Percentiles rank a stretch among this genome's conserved stretches.
Conservation (phyloP, 2,888 invertebrate species). For the Cataglyphis rosenhaueri region DNA sequence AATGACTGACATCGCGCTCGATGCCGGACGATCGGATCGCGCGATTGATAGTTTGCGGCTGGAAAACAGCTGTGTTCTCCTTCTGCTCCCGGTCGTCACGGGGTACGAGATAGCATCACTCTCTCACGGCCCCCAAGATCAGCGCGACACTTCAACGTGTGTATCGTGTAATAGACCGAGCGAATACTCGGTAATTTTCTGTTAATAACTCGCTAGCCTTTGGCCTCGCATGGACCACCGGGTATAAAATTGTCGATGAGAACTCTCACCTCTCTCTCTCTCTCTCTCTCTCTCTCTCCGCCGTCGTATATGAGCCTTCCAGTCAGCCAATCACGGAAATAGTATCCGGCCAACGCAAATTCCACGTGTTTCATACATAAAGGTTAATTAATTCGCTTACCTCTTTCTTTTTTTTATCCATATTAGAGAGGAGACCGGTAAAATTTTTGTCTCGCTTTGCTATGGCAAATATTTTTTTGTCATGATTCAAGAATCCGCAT, state of each 20-base stretch:
- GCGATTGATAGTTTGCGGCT: conserved; percentile 51
- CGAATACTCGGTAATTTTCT: conserved; percentile 69
- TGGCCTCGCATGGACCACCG: conserved; percentile 52
- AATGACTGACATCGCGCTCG: conserved; percentile 59
- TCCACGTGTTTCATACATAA: conserved; percentile 19
- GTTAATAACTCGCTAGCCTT: conserved; percentile 72
- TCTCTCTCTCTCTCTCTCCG: too few species aligned
- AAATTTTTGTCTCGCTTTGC: neutral
- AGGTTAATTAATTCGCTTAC: conserved; percentile 1
- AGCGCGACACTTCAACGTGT: conserved; percentile 70
- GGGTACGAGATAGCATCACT: conserved; percentile 37
- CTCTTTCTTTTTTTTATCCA: neutral
- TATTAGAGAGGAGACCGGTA: neutral
- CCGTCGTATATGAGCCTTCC: conserved; percentile 27
- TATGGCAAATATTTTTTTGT: neutral
- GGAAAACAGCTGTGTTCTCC: conserved; percentile 41
- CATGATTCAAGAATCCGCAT: neutral
- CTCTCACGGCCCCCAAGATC: conserved; percentile 73
- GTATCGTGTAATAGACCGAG: conserved; percentile 70
- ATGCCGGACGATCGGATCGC: conserved; percentile 41
- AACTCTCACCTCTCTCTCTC: too few species aligned
- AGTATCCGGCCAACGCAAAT: conserved; percentile 4
- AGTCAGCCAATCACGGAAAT: conserved; percentile 23
- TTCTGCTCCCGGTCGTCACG: conserved; percentile 34
- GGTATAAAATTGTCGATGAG: conserved; percentile 46